These are phyloP conservation scores for Pseudopleuronectes americanus DNA, from an alignment of 2,797 vertebrate genomes.

Conservation along the genomic window DNA sequence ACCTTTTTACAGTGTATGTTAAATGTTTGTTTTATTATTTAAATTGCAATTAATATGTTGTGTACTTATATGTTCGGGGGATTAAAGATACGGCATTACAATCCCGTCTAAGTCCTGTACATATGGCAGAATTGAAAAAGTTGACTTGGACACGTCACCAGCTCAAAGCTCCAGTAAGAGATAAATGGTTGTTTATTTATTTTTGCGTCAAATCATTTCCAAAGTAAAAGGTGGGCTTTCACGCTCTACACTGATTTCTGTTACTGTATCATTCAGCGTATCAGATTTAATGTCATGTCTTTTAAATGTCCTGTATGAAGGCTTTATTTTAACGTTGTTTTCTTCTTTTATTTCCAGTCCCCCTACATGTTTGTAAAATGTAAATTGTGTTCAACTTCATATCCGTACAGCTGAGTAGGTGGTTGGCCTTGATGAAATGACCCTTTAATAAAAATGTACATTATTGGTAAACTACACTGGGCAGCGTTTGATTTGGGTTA, in stretches of 20 bases:
- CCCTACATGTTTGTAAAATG: conserved; percentile 17
- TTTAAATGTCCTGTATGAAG: conserved; percentile 3
- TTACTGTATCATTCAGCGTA: not conserved
- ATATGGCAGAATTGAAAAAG: too few relatives aligned
- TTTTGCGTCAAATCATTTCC: not conserved
- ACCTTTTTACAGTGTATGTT: too few relatives aligned
- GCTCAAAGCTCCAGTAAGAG: not conserved
- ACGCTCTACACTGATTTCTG: not conserved
- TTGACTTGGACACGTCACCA: not conserved
- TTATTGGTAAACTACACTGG: not conserved
- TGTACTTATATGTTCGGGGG: too few relatives aligned
- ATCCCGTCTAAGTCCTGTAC: too few relatives aligned
- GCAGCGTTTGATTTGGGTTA: not conserved
- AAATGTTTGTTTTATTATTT: too few relatives aligned
- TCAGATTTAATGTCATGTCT: conserved; percentile 4
- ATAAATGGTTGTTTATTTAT: not conserved
- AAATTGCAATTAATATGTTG: too few relatives aligned
- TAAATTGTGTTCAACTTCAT: conserved; percentile 42
- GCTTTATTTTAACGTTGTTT: conserved; percentile 8
- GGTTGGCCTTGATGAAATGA: not conserved
- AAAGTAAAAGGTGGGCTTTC: not conserved
- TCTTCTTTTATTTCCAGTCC: conserved; percentile 12
- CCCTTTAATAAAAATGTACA: not conserved
- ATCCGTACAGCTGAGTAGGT: conserved; percentile 10
- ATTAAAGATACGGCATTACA: too few relatives aligned